These are phyloP conservation scores for Narcine bancroftii DNA, from an alignment of 2,113 vertebrate genomes.

Conservation along the genomic window DNA sequence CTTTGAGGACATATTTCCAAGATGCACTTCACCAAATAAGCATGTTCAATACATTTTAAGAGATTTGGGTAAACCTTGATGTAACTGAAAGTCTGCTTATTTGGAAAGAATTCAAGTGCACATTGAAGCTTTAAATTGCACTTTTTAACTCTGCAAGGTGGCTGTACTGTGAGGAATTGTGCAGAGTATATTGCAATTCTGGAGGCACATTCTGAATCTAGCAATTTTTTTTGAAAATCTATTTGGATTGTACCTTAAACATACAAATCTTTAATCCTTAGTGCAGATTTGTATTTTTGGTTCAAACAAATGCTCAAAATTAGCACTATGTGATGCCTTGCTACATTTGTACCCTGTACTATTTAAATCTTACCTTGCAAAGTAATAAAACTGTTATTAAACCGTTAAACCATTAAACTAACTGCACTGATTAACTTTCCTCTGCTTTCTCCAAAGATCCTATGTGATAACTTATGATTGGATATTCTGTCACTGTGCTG, in stretches of 20 bases:
- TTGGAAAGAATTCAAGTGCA: slow-evolving; percentile 23
- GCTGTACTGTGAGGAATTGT: not conserved
- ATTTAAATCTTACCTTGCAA: not conserved
- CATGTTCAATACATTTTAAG: not conserved
- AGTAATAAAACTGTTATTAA: not conserved
- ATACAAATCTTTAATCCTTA: not conserved
- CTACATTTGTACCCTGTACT: not conserved
- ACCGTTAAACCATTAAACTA: slow-evolving; percentile 1
- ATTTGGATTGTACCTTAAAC: not conserved
- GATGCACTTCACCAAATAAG: slow-evolving; percentile 27
- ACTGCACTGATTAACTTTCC: not conserved
- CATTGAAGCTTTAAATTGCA: not conserved
- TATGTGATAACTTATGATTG: not conserved
- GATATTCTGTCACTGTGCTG: not conserved
- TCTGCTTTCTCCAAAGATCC: not conserved
- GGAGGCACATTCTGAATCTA: not conserved
- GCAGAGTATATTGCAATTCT: not conserved
- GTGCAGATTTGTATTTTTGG: not conserved
- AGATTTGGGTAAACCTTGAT: not conserved
- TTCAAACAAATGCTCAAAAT: not conserved
- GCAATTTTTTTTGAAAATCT: not conserved
- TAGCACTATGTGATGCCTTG: no score
- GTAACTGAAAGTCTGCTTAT: not conserved
- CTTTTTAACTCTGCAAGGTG: not conserved
- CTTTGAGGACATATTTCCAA: not conserved